These are phyloP conservation scores for Panagrolaimus sp. DNA, from an alignment of 1,140 invertebrate genomes.

Conservation along the genomic window DNA sequence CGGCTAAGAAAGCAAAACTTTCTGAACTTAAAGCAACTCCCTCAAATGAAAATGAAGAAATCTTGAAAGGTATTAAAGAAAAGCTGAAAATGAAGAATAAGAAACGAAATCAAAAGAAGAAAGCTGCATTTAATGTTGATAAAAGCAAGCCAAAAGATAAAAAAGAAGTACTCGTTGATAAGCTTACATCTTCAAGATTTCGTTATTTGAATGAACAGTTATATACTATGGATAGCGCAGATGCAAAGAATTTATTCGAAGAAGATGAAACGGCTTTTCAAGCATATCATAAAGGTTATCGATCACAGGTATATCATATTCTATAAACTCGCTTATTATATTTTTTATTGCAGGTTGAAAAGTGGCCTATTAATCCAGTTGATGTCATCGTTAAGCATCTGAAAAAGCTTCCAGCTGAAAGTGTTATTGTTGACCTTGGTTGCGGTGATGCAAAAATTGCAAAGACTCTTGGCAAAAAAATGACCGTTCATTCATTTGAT, in stretches of 20 bases:
- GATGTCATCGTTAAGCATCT: constrained; percentile 76
- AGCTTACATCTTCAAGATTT: constrained; percentile 60
- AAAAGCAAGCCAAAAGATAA: constrained; percentile 19
- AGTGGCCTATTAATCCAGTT: constrained; percentile 86
- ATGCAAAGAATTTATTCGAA: constrained; percentile 71
- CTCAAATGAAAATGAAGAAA: background rate
- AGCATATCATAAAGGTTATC: constrained; percentile 84
- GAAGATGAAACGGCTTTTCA: constrained; percentile 73
- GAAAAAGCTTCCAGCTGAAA: constrained; percentile 65
- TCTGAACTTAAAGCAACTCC: background rate
- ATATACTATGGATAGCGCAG: constrained; percentile 71
- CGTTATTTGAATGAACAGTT: constrained; percentile 81
- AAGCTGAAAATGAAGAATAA: constrained; percentile 11
- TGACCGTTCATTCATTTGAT: constrained; percentile 83
- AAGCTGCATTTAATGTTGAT: background rate
- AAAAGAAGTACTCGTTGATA: constrained; percentile 20
- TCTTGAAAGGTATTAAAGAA: background rate
- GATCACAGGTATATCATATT: constrained; percentile 61
- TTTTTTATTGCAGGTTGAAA: constrained; percentile 68
- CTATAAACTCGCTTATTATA: background rate
- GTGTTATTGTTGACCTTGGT: constrained; percentile 66
- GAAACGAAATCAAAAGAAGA: constrained; percentile 20
- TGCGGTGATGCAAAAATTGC: constrained; percentile 86
- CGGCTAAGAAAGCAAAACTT: constrained; percentile 20
- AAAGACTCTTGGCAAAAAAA: constrained; percentile 66